Conservation (phyloP, 1,140 invertebrate species). For the Lanistes nyassanus region DNA sequence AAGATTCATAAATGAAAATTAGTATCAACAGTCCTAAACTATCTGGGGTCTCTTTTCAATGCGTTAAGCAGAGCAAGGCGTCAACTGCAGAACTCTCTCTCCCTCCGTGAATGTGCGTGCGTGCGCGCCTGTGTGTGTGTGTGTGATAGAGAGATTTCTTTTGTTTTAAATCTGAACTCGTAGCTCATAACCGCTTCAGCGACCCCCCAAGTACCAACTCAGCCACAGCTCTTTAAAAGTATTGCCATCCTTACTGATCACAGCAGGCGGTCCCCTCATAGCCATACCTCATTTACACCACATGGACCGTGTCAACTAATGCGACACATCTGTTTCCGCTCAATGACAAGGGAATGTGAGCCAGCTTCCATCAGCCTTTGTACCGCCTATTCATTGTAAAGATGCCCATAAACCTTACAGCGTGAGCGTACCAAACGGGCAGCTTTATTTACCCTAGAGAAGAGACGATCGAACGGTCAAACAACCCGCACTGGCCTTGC, state of each 20-base stretch:
- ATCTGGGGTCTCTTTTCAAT: no score
- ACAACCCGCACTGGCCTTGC: no score
- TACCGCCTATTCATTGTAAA: no score
- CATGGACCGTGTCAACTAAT: neutral
- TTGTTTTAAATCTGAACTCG: neutral
- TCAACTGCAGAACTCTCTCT: neutral
- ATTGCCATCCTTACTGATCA: no score
- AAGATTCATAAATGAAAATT: constrained; percentile 2
- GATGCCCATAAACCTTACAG: no score
- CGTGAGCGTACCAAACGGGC: no score
- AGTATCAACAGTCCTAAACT: neutral
- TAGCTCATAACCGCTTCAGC: neutral
- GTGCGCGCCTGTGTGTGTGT: constrained; percentile 9
- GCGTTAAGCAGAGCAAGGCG: no score
- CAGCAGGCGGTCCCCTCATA: neutral
- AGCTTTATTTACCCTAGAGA: no score
- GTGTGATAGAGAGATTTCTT: neutral
- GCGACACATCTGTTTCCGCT: neutral
- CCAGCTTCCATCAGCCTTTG: no score
- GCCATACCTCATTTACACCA: neutral
- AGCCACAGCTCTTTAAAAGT: neutral
- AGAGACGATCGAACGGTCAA: no score
- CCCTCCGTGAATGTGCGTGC: neutral
- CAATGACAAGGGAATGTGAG: no score
- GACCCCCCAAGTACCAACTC: neutral